A percentile compares a stretch with the other conserved stretches of the same genome.
phyloP scores from a whole-genome alignment of 2,797 vertebrate genomes.

The Nasua narica region DNA sequence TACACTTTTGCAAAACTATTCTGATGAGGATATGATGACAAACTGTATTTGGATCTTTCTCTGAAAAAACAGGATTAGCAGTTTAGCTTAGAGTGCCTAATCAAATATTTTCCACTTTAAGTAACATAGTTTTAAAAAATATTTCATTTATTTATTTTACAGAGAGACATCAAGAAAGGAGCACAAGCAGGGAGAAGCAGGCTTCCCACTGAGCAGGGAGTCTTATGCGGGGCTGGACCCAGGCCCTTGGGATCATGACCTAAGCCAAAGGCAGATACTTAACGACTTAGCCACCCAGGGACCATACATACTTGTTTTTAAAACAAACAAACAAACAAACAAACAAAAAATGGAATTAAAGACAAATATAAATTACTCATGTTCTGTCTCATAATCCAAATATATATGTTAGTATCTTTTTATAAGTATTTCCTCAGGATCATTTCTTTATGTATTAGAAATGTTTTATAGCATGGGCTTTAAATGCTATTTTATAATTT shows the following conservation, averaged over 20 bases:
- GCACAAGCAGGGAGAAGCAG: no score
- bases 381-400: neutral
- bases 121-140: neutral
- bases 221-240: no score
- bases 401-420: neutral
- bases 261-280: no score
- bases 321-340: neutral
- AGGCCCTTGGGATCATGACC: no score
- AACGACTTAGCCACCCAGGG: no score
- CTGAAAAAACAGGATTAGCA: neutral
- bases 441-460: neutral
- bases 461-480: neutral
- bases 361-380: neutral
- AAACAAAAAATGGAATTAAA: neutral
- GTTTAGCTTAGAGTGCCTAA: neutral
- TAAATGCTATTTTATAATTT: conserved; percentile 14
- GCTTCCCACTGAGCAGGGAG: no score
- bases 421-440: neutral
- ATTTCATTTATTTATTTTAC: no score
- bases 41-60: neutral
- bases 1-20: neutral
- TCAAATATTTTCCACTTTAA: neutral
- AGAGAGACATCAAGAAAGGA: no score
- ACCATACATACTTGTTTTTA: neutral
- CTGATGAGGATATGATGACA: neutral